phyloP scores from a whole-genome alignment of 2,113 vertebrate species.

The Macrotis lagotis region DNA sequence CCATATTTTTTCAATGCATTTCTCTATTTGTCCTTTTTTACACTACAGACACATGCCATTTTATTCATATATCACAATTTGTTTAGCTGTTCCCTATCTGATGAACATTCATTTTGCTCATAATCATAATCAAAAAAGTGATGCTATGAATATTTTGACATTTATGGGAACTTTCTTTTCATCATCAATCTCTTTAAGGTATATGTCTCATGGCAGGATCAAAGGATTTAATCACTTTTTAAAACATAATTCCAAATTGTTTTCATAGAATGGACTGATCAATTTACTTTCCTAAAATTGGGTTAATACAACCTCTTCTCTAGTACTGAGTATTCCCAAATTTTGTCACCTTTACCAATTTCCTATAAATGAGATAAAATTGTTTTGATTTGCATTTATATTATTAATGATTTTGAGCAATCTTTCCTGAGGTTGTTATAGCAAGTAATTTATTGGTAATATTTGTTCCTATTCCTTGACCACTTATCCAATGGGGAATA shows the following conservation, averaged over 20 bases:
- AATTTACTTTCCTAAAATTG: neutral
- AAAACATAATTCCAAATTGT: neutral
- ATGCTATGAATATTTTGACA: neutral
- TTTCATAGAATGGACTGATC: neutral
- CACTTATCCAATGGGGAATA: neutral
- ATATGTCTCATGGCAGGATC: neutral
- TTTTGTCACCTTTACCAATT: neutral
- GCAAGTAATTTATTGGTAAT: neutral
- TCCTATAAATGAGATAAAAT: neutral
- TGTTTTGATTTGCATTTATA: neutral
- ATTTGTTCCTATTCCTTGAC: neutral
- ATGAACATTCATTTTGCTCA: neutral
- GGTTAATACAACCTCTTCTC: neutral
- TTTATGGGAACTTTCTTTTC: neutral
- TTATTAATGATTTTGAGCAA: neutral
- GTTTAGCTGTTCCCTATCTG: neutral
- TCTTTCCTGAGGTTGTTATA: neutral
- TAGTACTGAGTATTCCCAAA: neutral
- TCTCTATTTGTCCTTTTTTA: neutral
- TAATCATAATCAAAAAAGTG: neutral
- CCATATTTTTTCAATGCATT: neutral
- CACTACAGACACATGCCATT: neutral
- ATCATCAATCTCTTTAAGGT: neutral
- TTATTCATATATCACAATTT: neutral
- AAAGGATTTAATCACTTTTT: neutral